Evolutionary conservation across 2,797 vertebrate genomes (phyloP).

Genomic region (Hemibagrus guttatus): DNA sequence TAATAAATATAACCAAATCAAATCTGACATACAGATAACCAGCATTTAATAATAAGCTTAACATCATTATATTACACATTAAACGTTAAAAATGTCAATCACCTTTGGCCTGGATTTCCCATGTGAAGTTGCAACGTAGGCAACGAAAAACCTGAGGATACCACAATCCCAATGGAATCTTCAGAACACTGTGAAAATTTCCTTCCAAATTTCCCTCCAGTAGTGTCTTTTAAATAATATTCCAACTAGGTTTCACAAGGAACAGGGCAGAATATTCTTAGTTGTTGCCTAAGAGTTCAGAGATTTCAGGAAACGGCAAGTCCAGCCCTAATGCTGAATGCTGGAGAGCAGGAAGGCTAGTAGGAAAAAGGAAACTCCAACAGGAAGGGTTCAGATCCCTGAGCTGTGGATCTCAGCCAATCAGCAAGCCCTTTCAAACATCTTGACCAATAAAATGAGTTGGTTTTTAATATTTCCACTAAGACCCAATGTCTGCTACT

Average conservation of each 20-base stretch:
- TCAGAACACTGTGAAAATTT: neutral
- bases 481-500: conserved; percentile 16
- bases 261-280: conserved; percentile 15
- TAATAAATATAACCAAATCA: neutral
- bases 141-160: neutral
- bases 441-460: conserved; percentile 45
- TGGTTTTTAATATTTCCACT: conserved; percentile 6
- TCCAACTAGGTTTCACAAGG: neutral
- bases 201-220: neutral
- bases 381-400: conserved; percentile 51
- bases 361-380: conserved; percentile 55
- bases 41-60: neutral
- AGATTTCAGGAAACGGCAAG: conserved; percentile 50
- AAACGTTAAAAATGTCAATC: conserved; percentile 4
- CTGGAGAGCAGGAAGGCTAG: conserved; percentile 50
- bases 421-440: conserved; percentile 24
- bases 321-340: conserved; percentile 53
- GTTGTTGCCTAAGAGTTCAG: conserved; percentile 27
- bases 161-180: conserved; percentile 6
- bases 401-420: conserved; percentile 42
- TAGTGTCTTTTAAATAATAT: conserved; percentile 20
- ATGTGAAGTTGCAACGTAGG: conserved; percentile 31
- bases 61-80: too few species aligned
- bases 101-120: conserved; percentile 53
- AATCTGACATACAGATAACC: neutral